phyloP scores from a whole-genome alignment of 2,797 vertebrate genomes.

The Enteromius treurensis region DNA sequence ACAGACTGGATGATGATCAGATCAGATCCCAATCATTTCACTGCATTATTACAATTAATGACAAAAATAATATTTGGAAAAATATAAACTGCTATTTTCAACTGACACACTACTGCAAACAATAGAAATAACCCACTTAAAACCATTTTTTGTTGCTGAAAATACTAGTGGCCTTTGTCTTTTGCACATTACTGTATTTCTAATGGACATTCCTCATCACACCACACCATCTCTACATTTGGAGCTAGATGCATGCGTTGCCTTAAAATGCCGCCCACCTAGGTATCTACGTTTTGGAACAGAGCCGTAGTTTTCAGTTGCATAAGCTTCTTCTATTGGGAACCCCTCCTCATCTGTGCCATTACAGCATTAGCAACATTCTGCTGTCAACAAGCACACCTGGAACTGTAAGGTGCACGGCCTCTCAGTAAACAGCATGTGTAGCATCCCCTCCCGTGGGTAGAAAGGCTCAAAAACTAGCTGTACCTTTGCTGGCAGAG shows the following conservation, averaged over 20 bases:
- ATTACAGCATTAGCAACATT: constrained; percentile 38
- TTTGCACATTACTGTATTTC: not conserved
- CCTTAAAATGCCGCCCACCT: not conserved
- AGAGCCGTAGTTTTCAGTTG: constrained; percentile 9
- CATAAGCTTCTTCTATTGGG: not conserved
- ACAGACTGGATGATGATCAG: too few relatives aligned
- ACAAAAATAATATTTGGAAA: too few relatives aligned
- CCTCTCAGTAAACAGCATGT: constrained; percentile 59
- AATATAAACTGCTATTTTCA: too few relatives aligned
- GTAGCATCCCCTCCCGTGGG: constrained; percentile 57
- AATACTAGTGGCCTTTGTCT: too few relatives aligned
- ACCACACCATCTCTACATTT: not conserved
- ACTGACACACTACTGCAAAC: too few relatives aligned
- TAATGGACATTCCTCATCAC: not conserved
- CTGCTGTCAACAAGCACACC: constrained; percentile 56
- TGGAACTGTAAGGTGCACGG: constrained; percentile 45
- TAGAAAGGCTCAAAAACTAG: constrained; percentile 65
- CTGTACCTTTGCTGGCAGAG: constrained; percentile 71
- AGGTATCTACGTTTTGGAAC: constrained; percentile 21
- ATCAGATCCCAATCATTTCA: too few relatives aligned
- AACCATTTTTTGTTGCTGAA: too few relatives aligned
- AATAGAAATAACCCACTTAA: too few relatives aligned
- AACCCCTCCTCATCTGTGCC: constrained; percentile 30
- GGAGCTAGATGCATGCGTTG: not conserved
- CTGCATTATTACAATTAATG: too few relatives aligned